Base-by-base conservation (phyloP, 2,888 invertebrate species). In the Erpobdella octoculata region DNA sequence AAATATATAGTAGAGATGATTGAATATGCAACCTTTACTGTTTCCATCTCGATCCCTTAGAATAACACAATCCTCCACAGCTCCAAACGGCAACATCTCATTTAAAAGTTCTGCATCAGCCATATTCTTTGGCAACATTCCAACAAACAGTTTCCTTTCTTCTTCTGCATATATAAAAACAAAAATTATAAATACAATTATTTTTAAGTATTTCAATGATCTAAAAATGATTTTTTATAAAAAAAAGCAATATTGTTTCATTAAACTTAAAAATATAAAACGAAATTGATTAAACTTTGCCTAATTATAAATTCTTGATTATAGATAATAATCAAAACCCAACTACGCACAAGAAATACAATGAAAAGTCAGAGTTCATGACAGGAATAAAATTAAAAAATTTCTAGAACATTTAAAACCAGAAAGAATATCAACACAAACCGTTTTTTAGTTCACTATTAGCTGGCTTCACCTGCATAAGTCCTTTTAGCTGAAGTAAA, bases 381-480 rank as follows among this genome's bases (percentile, higher is more conserved):
- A n/a, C n/a, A n/a, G n/a, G n/a, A n/a, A n/a, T n/a, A n/a, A n/a
- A n/a, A n/a, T n/a, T n/a, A n/a, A n/a, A n/a, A n/a, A 8, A 1
- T 21, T 12, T 53, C 18, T 12, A 41, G 18, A 53, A 53, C n/a
- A 53, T n/a, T 53, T 6, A n/a, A 9, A 48, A 2, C 9, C 21
- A 12, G 6, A 28, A 21, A 53, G 18, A 12, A 12, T 25, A 12
- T 53, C 21, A n/a, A 3, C 5, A 41, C 58, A 48, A 18, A 71
- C 71, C 71, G 59, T 67, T 71, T 35, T 66, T 53, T 28, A 71
- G 38, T 67, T 71, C 71, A 67, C 71, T 71, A 41, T 71, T 71
- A 25, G 71, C 71, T 37, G 71, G 66, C 31, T 71, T 71, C 8
- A 71, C 71, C 67, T 67, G 67, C 71, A 71, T 67, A 21, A 66